Base-by-base conservation (phyloP, 2,113 vertebrate genomes). In the Macrotus californicus region DNA sequence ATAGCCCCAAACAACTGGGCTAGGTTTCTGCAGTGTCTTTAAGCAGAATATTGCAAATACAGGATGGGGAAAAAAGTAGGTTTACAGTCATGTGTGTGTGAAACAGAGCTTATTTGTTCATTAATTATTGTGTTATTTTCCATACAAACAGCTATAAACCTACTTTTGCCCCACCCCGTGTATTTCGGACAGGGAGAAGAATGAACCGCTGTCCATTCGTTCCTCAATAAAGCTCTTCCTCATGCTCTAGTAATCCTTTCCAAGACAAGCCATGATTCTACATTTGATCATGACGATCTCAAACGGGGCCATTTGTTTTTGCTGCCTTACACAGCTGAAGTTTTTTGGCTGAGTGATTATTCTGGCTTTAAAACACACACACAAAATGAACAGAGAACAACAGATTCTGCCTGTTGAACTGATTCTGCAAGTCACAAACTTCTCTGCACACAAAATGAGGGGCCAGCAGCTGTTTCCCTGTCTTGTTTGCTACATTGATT, bases 251-350 rank as follows among this genome's bases (percentile, higher is more conserved):
- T 90, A 89, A 93, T 76, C 50, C 6, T 80, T 89, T 31, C 66
- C 34, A 83, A 85, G 43, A 96, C n/a, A 92, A 92, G 92, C 31
- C 21, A 88, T 89, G 46, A 84, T 70, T 83, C 82, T 15, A 64
- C 19, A 59, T 39, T 81, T 85, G 48, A 96, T 93, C 10, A 5
- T 48, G 56, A 67, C 0, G 0, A 29, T 77, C 76, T 94, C 18
- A 0, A 3, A 54, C 76, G 36, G 36, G 50, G 29, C 5, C 72
- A 92, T 73, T 93, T 2, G 2, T 94, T 93, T 92, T 83, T 56
- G 66, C 48, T 91, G 2, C 93, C 19, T 91, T 80, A 69, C 6
- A 43, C 6, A 84, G 90, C 56, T 92, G 26, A 90, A 87, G 46
- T 48, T 66, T 84, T 86, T 84, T 72, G 39, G 59, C 50, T 95